These are phyloP conservation scores for Asobara japonica DNA, from an alignment of 1,140 invertebrate species.

Conservation along the genomic window DNA sequence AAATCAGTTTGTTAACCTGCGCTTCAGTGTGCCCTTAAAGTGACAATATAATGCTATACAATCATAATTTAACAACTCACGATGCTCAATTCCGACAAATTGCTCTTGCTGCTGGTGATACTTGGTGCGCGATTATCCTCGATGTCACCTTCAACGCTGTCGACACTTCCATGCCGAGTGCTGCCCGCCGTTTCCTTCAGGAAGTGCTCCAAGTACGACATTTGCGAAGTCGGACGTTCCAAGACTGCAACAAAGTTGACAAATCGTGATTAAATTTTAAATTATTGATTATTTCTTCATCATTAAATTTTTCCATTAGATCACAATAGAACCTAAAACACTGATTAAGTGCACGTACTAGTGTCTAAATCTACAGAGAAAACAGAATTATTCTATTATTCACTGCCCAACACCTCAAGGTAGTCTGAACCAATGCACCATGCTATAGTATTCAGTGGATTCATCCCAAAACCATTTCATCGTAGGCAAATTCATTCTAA, in stretches of 20 bases:
- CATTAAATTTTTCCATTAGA: neutral
- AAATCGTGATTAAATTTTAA: neutral
- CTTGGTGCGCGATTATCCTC: slow-evolving; percentile 81
- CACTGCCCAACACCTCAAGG: slow-evolving; percentile 16
- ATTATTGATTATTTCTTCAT: neutral
- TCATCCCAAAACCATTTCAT: no score
- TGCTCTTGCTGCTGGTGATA: slow-evolving; percentile 84
- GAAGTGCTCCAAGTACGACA: slow-evolving; percentile 90
- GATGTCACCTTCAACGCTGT: slow-evolving; percentile 80
- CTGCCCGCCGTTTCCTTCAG: slow-evolving; percentile 77
- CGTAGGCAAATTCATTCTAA: no score
- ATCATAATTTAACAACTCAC: no score
- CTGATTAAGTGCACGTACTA: neutral
- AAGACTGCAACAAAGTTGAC: slow-evolving; percentile 72
- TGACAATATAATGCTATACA: no score
- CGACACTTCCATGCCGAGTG: slow-evolving; percentile 71
- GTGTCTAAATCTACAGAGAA: neutral
- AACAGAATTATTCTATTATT: neutral
- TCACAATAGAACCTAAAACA: neutral
- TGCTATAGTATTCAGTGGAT: no score
- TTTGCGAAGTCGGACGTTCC: slow-evolving; percentile 85
- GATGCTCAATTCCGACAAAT: slow-evolving; percentile 81
- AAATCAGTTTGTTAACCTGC: no score
- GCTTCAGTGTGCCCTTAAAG: no score
- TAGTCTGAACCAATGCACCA: neutral